Evolutionary conservation across 1,140 invertebrate species (phyloP), one percentile per base, ranked within the genome.

Genomic region (Meloidogyne hapla): DNA sequence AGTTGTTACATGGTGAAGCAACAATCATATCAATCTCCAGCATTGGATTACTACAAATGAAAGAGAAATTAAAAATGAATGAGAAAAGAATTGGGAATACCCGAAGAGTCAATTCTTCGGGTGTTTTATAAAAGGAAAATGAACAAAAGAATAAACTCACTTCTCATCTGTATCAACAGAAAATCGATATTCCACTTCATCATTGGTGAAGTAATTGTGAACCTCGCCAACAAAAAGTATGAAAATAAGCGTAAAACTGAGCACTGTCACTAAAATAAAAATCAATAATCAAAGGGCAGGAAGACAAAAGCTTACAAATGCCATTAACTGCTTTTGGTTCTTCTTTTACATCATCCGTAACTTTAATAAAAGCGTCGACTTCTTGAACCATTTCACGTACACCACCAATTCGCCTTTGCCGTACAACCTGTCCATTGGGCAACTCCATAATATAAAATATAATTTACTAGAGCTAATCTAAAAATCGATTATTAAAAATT

Each of bases 271-370:
- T 78, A 33, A 80, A 78, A n/a, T 26, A 13, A 21, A 25, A 38
- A 33, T 33, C 9, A 62, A 23, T n/a, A 61, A 56, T 56, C 10
- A 62, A 23, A 56, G 21, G 1, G 15, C 18, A 13, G 10, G n/a
- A 48, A 25, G 18, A 63, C 81, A 83, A 42, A 25, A 9, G 2
- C 69, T 69, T 75, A 81, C 80, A 76, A 38, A 81, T 45, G 15
- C 80, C 82, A 62, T 81, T 83, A 13, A 76, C 62, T 12, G 79
- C 78, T 28, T 65, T 83, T 38, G 78, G 78, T 26, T 83, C 78
- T 69, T 81, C 80, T 66, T 81, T 80, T n/a, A 83, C 80, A 26
- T 83, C 71, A n/a, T 81, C 80, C 5, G 33, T 40, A 12, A 81
- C 82, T 40, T 81, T 81, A 23, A 69, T 33, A 66, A 81, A 81